These are phyloP conservation scores for Gymnothorax reevesii DNA, from an alignment of 2,797 vertebrate species.

Conservation along the genomic window DNA sequence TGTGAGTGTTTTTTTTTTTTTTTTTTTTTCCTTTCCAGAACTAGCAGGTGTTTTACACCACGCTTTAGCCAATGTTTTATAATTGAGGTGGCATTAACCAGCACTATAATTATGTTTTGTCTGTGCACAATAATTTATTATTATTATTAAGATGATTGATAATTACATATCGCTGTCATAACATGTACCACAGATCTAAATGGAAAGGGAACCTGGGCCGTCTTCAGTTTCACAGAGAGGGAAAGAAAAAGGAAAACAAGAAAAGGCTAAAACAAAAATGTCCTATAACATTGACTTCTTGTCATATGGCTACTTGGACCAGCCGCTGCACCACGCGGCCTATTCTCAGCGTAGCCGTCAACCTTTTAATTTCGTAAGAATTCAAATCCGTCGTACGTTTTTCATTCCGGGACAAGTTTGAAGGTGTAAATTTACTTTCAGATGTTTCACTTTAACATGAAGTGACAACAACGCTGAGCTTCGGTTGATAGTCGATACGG, in stretches of 20 bases:
- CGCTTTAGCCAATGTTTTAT: slow-evolving; percentile 4
- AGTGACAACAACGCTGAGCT: background rate
- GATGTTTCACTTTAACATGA: background rate
- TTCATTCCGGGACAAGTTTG: background rate
- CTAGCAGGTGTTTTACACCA: slow-evolving; percentile 11
- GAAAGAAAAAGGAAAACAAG: background rate
- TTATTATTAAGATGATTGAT: slow-evolving; percentile 35
- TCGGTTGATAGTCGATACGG: background rate
- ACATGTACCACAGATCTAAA: slow-evolving; percentile 18
- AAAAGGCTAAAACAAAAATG: background rate
- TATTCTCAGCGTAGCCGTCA: background rate
- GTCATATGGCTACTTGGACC: background rate
- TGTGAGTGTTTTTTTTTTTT: background rate
- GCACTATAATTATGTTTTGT: slow-evolving; percentile 32
- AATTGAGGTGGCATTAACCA: background rate
- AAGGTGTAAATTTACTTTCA: background rate
- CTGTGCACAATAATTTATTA: slow-evolving; percentile 13
- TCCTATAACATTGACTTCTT: background rate
- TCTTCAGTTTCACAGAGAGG: background rate
- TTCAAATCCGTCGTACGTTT: background rate
- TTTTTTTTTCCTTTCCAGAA: background rate
- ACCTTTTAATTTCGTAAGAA: background rate
- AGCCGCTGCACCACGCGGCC: background rate
- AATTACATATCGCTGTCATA: slow-evolving; percentile 28
- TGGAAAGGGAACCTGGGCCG: slow-evolving; percentile 27